Conservation (phyloP, 2,113 vertebrate genomes). For the Pelusios castaneus region DNA sequence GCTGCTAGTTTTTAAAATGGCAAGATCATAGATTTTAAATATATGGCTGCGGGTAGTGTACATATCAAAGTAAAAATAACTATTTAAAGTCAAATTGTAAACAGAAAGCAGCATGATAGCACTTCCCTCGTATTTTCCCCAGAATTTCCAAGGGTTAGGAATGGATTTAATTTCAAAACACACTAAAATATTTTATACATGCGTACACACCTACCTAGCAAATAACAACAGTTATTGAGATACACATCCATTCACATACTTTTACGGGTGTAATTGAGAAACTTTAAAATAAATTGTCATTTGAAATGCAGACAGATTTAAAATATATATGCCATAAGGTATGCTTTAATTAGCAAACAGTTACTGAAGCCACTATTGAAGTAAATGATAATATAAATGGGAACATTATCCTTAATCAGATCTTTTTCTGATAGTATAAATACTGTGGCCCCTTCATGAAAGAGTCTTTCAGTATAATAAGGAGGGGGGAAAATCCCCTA, state of each 20-base stretch:
- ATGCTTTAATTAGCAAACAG: constrained; percentile 12
- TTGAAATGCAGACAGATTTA: neutral
- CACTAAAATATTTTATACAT: constrained; percentile 4
- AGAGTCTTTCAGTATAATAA: constrained; percentile 67
- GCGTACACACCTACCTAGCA: constrained; percentile 13
- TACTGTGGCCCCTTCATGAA: constrained; percentile 56
- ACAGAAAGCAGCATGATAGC: neutral
- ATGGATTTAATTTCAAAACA: neutral
- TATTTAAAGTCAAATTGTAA: neutral
- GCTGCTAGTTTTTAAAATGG: constrained; percentile 70
- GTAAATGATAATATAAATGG: constrained; percentile 58
- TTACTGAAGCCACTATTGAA: neutral
- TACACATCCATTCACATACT: neutral
- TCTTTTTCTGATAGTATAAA: constrained; percentile 58
- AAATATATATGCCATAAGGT: neutral
- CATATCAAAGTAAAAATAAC: constrained; percentile 29
- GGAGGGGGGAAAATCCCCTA: constrained; percentile 80
- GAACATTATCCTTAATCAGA: constrained; percentile 56
- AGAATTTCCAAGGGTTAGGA: constrained; percentile 33
- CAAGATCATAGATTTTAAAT: constrained; percentile 16
- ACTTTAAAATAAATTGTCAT: neutral
- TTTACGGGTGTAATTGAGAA: neutral
- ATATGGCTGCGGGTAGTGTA: neutral
- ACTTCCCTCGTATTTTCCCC: neutral
- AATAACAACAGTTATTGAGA: neutral